Evolutionary conservation across 2,888 invertebrate genomes (phyloP), one percentile per base, ranked within the genome.

Genomic region (Thereva nobilitata): DNA sequence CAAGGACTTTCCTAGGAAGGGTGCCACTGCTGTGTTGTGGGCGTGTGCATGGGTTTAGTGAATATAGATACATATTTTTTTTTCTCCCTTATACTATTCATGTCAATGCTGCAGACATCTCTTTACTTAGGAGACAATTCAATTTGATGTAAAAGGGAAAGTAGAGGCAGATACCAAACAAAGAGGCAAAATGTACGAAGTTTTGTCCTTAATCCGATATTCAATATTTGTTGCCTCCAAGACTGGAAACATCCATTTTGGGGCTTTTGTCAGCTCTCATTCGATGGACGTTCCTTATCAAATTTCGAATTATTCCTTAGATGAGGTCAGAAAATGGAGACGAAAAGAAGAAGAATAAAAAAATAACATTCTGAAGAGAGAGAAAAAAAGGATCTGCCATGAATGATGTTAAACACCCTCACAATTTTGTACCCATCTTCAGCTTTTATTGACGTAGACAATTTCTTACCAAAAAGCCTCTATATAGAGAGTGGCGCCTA

Each of bases 61-160:
- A 23, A 23, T 23, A 23, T 47, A 37, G 10, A 5, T 50, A 35
- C 45, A 35, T 47, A 8, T 10, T 53, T 37, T 59, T 10, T 23
- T 6, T 37, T 34, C 35, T 35, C 23, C 34, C 47, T 7, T 59
- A 37, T 59, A 37, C 47, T 47, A 59, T 59, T 59, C 47, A 59
- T 59, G 45, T 59, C 38, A 47, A 59, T 38, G 55, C 38, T 23
- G 61, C 61, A 50, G 50, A 61, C 61, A 23, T 40, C 23, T 12
- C 50, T 50, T n/a, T 50, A 61, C 41, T 61, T 61, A 61, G 41
- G 61, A 61, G 50, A 61, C 50, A 61, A 61, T 61, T 61, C 50
- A 61, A 61, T 61, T 61, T 61, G 41, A 10, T 35, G 37, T 40
- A 23, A 38, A 10, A 50, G 10, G n/a, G 50, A 23, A 23, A 23